Evolutionary conservation across 2,113 vertebrate genomes (phyloP), one percentile per base, ranked within the genome.

Genomic region (Paracanthobrama guichenoti): DNA sequence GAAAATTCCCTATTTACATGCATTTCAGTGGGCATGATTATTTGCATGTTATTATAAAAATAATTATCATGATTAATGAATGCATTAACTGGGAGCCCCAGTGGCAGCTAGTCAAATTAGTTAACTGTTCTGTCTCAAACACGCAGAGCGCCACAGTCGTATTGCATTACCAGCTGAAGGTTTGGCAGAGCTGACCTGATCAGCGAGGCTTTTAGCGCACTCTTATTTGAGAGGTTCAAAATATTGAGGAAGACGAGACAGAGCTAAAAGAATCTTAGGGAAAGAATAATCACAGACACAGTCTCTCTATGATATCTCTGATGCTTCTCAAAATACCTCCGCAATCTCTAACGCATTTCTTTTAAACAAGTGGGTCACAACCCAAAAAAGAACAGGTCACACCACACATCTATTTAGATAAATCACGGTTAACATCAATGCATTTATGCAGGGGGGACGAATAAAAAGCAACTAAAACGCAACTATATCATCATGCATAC

Each of bases 131-230:
- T 16, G 18, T 83, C 14, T 50, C 44, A 77, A 62, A 9, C 24
- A 83, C n/a, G 18, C n/a, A 62, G 50, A 39, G 22, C 6, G 18
- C 57, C 35, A 39, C 55, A 53, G 44, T 18, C 84, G 60, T 73
- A 84, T 82, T 73, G 60, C 53, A 46, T 85, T 71, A 31, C 2
- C 64, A 57, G 67, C 81, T 11, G 22, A 76, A 18, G 66, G 48
- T 14, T 74, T 85, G 14, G 82, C 55, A 50, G 31, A 59, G 22
- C 53, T 22, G 64, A 87, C 84, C 86, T 78, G 46, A 84, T 81
- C 31, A 76, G 42, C 44, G 16, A 69, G 59, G 72, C n/a, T 79
- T 79, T 46, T 1, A 66, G n/a, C 44, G 11, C 62, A 22, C 12
- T 31, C 77, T 26, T 31, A 5, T 71, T 46, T 82, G 2, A 83